Conservation (phyloP, 2,113 vertebrate genomes). For the Poeciliopsis retropinna region DNA sequence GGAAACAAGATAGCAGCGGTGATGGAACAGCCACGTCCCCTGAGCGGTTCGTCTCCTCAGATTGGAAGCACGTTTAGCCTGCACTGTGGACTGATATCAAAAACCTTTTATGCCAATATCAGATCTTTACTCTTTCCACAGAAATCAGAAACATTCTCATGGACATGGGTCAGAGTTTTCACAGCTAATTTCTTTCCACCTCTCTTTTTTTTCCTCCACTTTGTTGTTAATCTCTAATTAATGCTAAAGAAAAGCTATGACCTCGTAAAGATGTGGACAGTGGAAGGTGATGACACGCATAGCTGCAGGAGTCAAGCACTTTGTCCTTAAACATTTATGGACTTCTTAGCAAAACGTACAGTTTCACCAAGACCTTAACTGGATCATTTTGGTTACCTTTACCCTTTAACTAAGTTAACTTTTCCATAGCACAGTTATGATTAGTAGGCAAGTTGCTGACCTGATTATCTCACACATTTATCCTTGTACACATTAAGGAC, state of each 20-base stretch:
- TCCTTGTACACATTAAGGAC: background rate
- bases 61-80: slow-evolving; percentile 61
- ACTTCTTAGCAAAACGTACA: background rate
- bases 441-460: background rate
- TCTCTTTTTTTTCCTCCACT: slow-evolving; percentile 74
- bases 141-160: background rate
- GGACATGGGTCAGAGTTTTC: slow-evolving; percentile 51
- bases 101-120: slow-evolving; percentile 57
- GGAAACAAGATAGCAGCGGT: slow-evolving; percentile 68
- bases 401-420: background rate
- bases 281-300: background rate
- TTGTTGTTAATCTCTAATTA: slow-evolving; percentile 69
- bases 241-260: background rate
- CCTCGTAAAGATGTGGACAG: background rate
- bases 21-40: slow-evolving; percentile 60
- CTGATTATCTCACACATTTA: background rate
- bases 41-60: slow-evolving; percentile 54
- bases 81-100: slow-evolving; percentile 54
- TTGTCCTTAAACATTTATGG: no score
- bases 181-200: slow-evolving; percentile 49
- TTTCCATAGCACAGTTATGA: background rate
- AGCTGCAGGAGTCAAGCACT: background rate
- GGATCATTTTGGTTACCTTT: background rate
- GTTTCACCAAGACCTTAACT: background rate
- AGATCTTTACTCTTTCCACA: slow-evolving; percentile 22